Percentiles rank a stretch among this genome's conserved stretches.
Conservation (phyloP, 2,888 invertebrate species). For the Dasypolia templi region DNA sequence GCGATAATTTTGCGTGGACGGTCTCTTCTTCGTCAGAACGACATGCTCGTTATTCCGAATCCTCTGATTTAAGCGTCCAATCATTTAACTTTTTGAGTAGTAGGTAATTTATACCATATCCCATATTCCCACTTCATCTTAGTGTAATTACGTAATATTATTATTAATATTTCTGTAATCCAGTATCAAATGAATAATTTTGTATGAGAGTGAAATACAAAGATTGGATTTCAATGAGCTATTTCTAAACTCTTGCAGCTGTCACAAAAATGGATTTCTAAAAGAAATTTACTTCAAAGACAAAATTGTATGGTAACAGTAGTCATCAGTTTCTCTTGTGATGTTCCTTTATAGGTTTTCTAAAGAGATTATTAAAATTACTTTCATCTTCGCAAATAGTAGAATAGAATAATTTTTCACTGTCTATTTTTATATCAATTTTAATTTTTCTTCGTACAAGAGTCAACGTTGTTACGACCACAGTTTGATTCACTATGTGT, state of each 20-base stretch:
- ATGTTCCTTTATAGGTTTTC: constrained; percentile 33
- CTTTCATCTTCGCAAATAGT: constrained; percentile 46
- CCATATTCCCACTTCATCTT: background rate
- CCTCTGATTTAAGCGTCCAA: background rate
- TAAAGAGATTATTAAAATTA: constrained; percentile 15
- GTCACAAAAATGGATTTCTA: constrained; percentile 31
- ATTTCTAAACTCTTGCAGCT: constrained; percentile 32
- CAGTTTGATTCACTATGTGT: constrained; percentile 1
- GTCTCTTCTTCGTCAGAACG: background rate
- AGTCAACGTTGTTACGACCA: background rate
- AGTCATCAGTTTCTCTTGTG: background rate
- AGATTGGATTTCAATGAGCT: constrained; percentile 28
- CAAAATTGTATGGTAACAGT: constrained; percentile 9
- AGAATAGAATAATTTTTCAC: constrained; percentile 26
- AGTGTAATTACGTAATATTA: constrained; percentile 14
- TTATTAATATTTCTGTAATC: constrained; percentile 20
- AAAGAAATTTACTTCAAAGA: constrained; percentile 46
- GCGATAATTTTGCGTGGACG: background rate
- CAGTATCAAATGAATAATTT: constrained; percentile 7
- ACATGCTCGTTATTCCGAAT: background rate
- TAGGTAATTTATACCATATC: background rate
- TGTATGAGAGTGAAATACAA: constrained; percentile 18
- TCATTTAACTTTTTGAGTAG: background rate
- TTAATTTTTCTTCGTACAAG: constrained; percentile 20
- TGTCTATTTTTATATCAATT: constrained; percentile 14